Evolutionary conservation across 2,797 vertebrate genomes (phyloP).

Genomic region (Microhierax caerulescens): DNA sequence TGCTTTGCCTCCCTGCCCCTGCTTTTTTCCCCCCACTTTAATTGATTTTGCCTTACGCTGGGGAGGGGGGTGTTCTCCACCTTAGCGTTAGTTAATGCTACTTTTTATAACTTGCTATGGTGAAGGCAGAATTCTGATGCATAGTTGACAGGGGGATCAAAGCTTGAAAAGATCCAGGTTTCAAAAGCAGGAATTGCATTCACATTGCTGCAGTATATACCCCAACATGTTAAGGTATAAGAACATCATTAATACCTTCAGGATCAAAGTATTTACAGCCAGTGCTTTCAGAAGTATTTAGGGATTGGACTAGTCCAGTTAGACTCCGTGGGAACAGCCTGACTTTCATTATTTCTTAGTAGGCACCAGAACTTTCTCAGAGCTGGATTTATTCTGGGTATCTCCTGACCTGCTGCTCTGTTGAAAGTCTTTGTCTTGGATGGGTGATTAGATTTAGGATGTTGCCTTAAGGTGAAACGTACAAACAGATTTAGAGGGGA

Average conservation of each 20-base stretch:
- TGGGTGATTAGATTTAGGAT: slow-evolving; percentile 55
- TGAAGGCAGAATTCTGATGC: not conserved
- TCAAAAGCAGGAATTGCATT: not conserved
- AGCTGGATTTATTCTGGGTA: not conserved
- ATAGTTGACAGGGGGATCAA: not conserved
- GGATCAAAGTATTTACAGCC: not conserved
- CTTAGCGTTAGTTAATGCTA: not conserved
- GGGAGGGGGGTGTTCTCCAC: not conserved
- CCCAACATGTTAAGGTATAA: not conserved
- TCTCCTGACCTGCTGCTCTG: slow-evolving; percentile 30
- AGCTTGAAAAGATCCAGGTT: not conserved
- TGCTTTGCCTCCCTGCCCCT: not conserved
- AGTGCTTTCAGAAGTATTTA: not conserved
- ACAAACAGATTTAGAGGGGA: slow-evolving; percentile 32
- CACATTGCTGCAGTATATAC: not conserved
- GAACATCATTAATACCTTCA: not conserved
- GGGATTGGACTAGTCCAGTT: not conserved
- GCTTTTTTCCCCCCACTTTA: not conserved
- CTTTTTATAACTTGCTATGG: not conserved
- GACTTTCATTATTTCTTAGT: not conserved
- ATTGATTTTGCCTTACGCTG: not conserved
- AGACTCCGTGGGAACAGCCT: not conserved
- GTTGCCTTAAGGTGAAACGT: slow-evolving; percentile 44
- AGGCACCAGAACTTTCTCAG: slow-evolving; percentile 15
- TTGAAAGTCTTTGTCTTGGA: slow-evolving; percentile 38